Evolutionary conservation across 2,888 invertebrate genomes (phyloP), one percentile per base, ranked within the genome.

Genomic region (Andrena minutula): DNA sequence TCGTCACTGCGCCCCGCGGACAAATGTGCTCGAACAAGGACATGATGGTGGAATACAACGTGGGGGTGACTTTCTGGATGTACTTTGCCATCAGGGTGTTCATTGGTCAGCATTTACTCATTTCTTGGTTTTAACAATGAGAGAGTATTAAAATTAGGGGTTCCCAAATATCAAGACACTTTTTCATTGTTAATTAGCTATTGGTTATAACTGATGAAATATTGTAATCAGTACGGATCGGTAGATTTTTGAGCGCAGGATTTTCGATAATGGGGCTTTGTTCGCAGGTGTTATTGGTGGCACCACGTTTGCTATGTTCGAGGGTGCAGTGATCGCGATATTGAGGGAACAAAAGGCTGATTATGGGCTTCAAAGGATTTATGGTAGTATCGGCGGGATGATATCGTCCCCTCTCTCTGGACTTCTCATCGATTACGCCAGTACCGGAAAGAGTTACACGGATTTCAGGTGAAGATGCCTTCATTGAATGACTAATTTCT

Each of bases 321-420:
- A 97, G 93, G 97, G 97, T 1, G 97, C 97, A 0, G 97, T 97
- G 2, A 96, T 97, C 78, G 96, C 97, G 5, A 96, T 97, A 88
- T 94, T 97, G 76, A 94, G 97, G 77, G 96, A 97, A 88, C 96
- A 97, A 90, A 95, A 96, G 86, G 97, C 97, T 0, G 97, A 97
- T 94, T 97, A 97, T 89, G 97, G 97, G 0, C 94, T 97, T 83
- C 97, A 97, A 94, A 94, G 97, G 76, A 96, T 97, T 75, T 97
- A 97, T 91, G 97, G 97, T 51, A 96, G 96, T 79, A 95, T 97
- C 81, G 97, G 97, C 0, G 97, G 96, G 32, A 97, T 97, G 96
- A 96, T 97, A 88, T 96, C 96, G n/a, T 97, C 97, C 0, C 97
- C 97, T 0, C 94, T 97, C 8, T 96, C 97, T 0, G 97, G 97